Conservation (phyloP, 2,797 vertebrate species). For the Hydrophis major region DNA sequence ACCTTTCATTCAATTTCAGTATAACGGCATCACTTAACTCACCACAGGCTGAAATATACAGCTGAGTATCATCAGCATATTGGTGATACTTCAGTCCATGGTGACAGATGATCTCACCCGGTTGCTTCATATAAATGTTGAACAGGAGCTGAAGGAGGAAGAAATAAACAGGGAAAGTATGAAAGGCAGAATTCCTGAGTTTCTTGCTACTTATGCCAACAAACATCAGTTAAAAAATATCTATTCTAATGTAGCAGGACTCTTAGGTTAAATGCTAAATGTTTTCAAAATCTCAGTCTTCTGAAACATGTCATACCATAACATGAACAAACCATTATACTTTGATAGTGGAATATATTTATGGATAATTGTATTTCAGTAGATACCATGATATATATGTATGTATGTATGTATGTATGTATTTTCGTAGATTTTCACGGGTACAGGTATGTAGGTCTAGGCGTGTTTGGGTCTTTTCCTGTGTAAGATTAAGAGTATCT, state of each 20-base stretch:
- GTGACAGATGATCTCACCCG: no score
- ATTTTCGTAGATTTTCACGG: no score
- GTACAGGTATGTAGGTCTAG: no score
- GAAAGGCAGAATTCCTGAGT: background rate
- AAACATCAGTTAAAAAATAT: background rate
- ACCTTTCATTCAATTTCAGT: no score
- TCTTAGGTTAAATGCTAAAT: background rate
- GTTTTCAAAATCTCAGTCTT: background rate
- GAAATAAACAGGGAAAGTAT: background rate
- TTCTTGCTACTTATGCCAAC: background rate
- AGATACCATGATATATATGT: background rate
- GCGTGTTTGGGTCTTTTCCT: no score
- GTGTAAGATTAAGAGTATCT: no score
- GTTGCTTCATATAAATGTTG: no score
- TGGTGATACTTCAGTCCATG: no score
- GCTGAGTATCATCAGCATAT: no score
- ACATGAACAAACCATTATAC: background rate
- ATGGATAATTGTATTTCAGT: background rate
- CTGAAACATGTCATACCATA: background rate
- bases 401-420: no score
- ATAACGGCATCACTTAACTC: no score
- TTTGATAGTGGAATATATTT: background rate
- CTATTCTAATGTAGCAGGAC: background rate
- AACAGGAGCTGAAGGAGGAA: background rate
- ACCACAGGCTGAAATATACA: no score